Base-by-base conservation (phyloP, 2,888 invertebrate species). In the Sphinx pinastri region DNA sequence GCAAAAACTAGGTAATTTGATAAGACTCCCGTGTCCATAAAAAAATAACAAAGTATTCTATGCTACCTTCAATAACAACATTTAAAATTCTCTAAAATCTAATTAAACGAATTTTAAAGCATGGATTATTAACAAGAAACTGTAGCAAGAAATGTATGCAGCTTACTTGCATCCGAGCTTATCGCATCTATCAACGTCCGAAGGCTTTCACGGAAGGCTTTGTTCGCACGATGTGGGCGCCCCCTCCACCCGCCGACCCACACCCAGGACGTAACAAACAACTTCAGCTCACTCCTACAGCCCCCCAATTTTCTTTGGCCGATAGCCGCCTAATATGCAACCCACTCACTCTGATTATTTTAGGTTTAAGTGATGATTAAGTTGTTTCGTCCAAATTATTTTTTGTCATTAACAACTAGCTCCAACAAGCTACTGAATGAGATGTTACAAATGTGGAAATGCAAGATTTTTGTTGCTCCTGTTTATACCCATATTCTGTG, bases 81-180 rank as follows among this genome's bases (percentile, higher is more conserved):
- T 19, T 8, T 7, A n/a, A 52, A 63, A 16, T 38, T n/a, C 54
- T 10, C 54, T 67, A 52, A 31, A 51, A n/a, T 31, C 8, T 13
- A 68, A 68, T 58, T 58, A 57, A 13, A 38, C 49, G 19, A 52
- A 59, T 59, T 68, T 60, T 52, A 77, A 73, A 73, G 68, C 75
- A 74, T 81, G 83, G 84, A 88, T 87, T 85, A 88, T 55, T 71
- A 69, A 82, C 77, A 78, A 79, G 89, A 89, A 88, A 88, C 84
- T 88, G 85, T 83, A 84, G 87, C 88, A 90, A 91, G 92, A 92
- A 92, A 91, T 91, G 92, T 89, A 92, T 92, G 93, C 93, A 92
- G 91, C 90, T 92, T 89, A 88, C 92, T 92, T 93, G 93, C 92
- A 93, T 92, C 92, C 89, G 82, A 93, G 93, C 92, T 93, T 93